Base-by-base conservation (phyloP, 2,888 invertebrate genomes). In the Morpho achilles region DNA sequence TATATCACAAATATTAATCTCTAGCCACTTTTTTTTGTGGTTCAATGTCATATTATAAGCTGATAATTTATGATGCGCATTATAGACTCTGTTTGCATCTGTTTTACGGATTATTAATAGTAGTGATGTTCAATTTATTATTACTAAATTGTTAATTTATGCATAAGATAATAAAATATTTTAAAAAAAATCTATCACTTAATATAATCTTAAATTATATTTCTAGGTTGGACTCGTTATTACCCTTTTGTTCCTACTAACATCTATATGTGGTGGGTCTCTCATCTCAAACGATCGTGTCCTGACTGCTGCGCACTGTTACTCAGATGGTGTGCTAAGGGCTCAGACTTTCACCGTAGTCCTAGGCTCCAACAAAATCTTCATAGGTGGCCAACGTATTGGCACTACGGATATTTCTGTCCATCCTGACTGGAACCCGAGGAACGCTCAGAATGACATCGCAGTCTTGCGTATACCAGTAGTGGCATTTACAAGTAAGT, bases 251-350 rank as follows among this genome's bases (percentile, higher is more conserved):
- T 60, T 68, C 50, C 58, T 79, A 58, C 66, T 78, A 42, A 72
- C 67, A 16, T 80, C 82, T 0, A 75, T 80, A 0, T 82, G 84
- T 61, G 83, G 84, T 1, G 81, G 69, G 4, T 73, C 74, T 3
- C 56, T 83, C 7, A 66, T 82, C 48, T 69, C 74, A 0, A 0
- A 50, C 10, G 74, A 2, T 44, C 72, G 69, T 0, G 64, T 71
- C 1, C 4, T 82, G 7, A 82, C 81, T 0, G 83, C 82, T 44
- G 82, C 82, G 60, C 82, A 82, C 62, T 80, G 81, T 63, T 51
- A 74, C 10, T 8, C 10, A 6, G 80, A 80, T 42, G 82, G 80
- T 3, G 0, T n/a, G 0, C 6, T 71, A 16, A 68, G 58, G 2
- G 82, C 80, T 3, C 69, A 64, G 23, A 59, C 67, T 5, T 69